A percentile compares a stretch with the other conserved stretches of the same genome.
These are phyloP conservation scores for Trimorus sp. DNA, from an alignment of 2,888 invertebrate genomes.

Conservation along the genomic window DNA sequence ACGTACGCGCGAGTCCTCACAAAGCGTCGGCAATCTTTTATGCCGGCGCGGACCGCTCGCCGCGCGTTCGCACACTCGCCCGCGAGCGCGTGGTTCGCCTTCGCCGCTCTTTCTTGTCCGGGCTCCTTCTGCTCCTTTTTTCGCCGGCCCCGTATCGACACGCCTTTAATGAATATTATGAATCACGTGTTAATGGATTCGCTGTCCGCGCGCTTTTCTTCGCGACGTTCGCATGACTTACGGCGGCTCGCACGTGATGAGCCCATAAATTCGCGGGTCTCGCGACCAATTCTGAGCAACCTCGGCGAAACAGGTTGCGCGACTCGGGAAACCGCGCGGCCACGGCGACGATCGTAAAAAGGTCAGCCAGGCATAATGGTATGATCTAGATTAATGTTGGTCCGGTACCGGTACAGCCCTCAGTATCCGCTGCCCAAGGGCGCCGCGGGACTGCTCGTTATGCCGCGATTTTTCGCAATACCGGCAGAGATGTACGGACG, in stretches of 20 bases:
- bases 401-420: too few relatives aligned
- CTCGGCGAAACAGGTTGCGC: too few relatives aligned
- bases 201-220: neutral
- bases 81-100: slow-evolving; percentile 65
- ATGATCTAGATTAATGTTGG: too few relatives aligned
- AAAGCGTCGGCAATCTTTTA: slow-evolving; percentile 80
- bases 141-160: slow-evolving; percentile 28
- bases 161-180: slow-evolving; percentile 48
- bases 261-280: too few relatives aligned
- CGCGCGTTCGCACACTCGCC: slow-evolving; percentile 78
- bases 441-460: neutral
- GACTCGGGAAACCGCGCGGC: too few relatives aligned
- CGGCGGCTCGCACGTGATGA: too few relatives aligned
- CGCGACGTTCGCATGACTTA: too few relatives aligned
- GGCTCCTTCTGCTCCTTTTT: slow-evolving; percentile 9
- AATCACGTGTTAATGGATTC: slow-evolving; percentile 55
- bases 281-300: too few relatives aligned
- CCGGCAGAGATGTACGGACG: neutral
- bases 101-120: slow-evolving; percentile 22
- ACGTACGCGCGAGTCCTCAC: slow-evolving; percentile 71
- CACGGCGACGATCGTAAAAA: too few relatives aligned
- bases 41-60: slow-evolving; percentile 76
- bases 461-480: neutral
- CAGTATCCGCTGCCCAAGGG: too few relatives aligned
- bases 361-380: too few relatives aligned